phyloP scores from a whole-genome alignment of 2,797 vertebrate genomes.

The Gorsachius magnificus region DNA sequence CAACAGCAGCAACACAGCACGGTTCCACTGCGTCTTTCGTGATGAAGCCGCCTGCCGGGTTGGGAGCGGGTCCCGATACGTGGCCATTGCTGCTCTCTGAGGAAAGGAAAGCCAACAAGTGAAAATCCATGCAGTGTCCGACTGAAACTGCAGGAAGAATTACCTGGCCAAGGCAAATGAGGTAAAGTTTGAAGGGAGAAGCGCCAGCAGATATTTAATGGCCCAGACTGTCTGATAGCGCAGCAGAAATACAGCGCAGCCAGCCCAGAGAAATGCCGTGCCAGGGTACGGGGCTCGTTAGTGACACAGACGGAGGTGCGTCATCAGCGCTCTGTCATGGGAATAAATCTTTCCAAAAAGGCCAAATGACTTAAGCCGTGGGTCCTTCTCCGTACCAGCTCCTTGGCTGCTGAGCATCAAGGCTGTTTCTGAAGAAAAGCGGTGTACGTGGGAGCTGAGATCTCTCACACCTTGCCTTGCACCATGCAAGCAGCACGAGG shows the following conservation, averaged over 20 bases:
- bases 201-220: not conserved
- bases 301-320: not conserved
- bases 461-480: not conserved
- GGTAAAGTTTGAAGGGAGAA: not conserved
- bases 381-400: not conserved
- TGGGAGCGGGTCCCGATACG: not conserved
- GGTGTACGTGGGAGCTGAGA: not conserved
- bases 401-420: not conserved
- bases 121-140: not conserved
- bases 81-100: not conserved
- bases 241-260: not conserved
- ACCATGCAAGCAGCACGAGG: accelerated
- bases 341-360: not conserved
- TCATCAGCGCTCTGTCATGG: not conserved
- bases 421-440: not conserved
- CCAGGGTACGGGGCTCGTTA: not conserved
- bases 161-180: not conserved
- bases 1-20: accelerated
- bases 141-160: not conserved
- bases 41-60: not conserved
- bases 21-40: not conserved
- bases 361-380: not conserved
- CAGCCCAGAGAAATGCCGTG: not conserved
- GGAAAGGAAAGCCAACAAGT: not conserved
- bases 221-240: not conserved